Evolutionary conservation across 2,797 vertebrate species (phyloP).

Genomic region (Rhynchonycteris naso): DNA sequence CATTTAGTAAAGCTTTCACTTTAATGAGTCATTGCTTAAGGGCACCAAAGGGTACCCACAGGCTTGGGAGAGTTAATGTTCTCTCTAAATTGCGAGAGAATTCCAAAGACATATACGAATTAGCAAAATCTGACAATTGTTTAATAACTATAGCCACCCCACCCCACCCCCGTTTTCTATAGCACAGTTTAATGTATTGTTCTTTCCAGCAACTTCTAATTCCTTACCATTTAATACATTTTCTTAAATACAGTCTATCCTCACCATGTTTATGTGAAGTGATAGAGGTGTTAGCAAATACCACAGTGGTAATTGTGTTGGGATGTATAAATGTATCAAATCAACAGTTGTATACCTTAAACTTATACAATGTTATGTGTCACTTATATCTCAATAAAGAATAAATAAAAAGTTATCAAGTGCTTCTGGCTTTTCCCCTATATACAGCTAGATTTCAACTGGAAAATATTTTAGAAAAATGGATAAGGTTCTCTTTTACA

Average conservation of each 20-base stretch:
- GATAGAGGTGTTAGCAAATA: neutral
- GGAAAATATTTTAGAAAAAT: constrained; percentile 51
- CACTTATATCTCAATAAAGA: neutral
- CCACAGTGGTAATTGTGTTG: neutral
- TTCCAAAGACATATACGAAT: neutral
- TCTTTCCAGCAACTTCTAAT: neutral
- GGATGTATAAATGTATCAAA: too few relatives aligned
- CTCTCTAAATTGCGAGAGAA: neutral
- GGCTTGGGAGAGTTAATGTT: neutral
- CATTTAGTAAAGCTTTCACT: neutral
- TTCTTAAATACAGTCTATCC: neutral
- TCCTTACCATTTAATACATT: constrained; percentile 41
- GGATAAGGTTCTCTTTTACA: neutral
- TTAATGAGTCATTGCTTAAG: constrained; percentile 4
- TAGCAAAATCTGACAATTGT: neutral
- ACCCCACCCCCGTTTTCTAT: neutral
- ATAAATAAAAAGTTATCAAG: neutral
- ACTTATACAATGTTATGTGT: neutral
- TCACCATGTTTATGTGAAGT: neutral
- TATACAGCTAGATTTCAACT: neutral
- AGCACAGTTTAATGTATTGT: constrained; percentile 22
- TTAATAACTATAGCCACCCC: neutral
- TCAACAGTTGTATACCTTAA: too few relatives aligned
- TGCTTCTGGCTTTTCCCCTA: neutral
- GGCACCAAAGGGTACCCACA: neutral